These are phyloP conservation scores for Sanderia malayensis DNA, from an alignment of 30 jellyfish, hydroid and myxozoan species.

Conservation along the genomic window DNA sequence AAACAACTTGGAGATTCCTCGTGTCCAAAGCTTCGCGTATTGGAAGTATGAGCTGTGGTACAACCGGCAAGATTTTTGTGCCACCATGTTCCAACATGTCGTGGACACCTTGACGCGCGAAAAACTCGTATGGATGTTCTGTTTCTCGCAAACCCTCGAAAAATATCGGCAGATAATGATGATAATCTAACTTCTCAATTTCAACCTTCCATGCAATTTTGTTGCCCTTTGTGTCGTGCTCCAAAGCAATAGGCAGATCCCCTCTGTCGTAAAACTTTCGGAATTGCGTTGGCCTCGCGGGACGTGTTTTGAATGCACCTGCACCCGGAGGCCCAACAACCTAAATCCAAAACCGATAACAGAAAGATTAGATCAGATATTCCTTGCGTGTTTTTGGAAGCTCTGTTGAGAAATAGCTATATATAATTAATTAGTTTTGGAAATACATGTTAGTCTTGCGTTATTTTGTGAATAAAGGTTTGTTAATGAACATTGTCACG, in stretches of 20 bases:
- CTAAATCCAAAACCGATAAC: no score
- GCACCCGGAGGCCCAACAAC: constrained; percentile 79
- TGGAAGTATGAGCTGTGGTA: constrained; percentile 93
- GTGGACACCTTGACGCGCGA: constrained; percentile 96
- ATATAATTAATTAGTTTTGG: no score
- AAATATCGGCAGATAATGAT: constrained; percentile 87
- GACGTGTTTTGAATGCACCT: constrained; percentile 77
- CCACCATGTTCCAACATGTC: constrained; percentile 98
- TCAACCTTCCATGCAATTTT: constrained; percentile 98
- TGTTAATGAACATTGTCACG: no score
- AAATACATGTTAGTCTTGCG: no score
- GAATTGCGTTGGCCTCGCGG: constrained; percentile 69
- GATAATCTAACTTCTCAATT: constrained; percentile 89
- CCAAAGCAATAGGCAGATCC: constrained; percentile 91
- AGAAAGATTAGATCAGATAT: no score
- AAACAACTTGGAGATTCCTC: constrained; percentile 72
- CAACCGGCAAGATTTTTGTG: constrained; percentile 74
- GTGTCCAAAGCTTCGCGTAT: constrained; percentile 92
- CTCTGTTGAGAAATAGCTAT: no score
- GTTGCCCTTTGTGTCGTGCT: constrained; percentile 95
- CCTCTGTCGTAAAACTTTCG: constrained; percentile 94
- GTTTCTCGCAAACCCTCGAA: constrained; percentile 88
- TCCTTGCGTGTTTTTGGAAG: no score
- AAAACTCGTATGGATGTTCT: constrained; percentile 86
- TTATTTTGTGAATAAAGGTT: no score